phyloP scores from a whole-genome alignment of 2,113 vertebrate genomes.

The Epinephelus cyanopodus region DNA sequence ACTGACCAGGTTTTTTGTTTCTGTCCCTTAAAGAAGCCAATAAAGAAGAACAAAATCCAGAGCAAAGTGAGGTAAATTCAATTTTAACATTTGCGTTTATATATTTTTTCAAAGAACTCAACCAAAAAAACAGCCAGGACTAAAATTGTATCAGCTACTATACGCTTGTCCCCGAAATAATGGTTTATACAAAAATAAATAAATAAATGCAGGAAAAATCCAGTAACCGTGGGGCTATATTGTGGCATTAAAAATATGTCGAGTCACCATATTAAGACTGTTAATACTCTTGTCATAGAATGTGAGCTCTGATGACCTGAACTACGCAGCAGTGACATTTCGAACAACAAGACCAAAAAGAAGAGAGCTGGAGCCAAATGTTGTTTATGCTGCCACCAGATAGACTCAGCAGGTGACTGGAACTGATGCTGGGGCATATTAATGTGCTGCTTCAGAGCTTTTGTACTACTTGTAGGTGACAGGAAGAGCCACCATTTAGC shows the following conservation, averaged over 20 bases:
- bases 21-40: background rate
- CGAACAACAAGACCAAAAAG: background rate
- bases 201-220: background rate
- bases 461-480: background rate
- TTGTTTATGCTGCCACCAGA: conserved; percentile 49
- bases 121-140: background rate
- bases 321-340: conserved; percentile 37
- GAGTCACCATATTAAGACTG: background rate
- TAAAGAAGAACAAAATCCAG: background rate
- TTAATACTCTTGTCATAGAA: background rate
- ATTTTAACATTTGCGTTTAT: background rate
- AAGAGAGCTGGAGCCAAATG: background rate
- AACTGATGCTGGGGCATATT: background rate
- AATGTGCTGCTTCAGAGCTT: too few relatives aligned
- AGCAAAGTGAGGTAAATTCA: background rate
- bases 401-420: background rate
- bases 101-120: background rate
- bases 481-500: background rate
- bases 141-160: too few relatives aligned
- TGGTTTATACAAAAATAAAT: background rate
- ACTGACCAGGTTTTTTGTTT: background rate
- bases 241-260: background rate
- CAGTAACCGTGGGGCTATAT: background rate
- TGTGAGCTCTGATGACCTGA: conserved; percentile 19
- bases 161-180: too few relatives aligned